These are phyloP conservation scores for Lucilia cuprina DNA, from an alignment of 1,140 invertebrate genomes.

Conservation along the genomic window DNA sequence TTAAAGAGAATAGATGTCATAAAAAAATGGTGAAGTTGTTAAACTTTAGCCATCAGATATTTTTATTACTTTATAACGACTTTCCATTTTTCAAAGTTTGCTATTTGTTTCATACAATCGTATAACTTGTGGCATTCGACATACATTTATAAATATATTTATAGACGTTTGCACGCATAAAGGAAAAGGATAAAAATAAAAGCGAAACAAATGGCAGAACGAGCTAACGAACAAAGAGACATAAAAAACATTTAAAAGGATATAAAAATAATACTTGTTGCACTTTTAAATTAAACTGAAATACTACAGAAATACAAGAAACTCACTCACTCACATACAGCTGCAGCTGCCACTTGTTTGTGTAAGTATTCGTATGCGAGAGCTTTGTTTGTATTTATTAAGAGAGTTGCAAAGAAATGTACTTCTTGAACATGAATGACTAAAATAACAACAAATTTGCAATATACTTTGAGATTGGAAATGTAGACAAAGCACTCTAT, in stretches of 20 bases:
- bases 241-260: background rate
- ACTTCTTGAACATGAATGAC: no score
- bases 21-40: background rate
- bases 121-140: background rate
- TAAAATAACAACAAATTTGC: no score
- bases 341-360: background rate
- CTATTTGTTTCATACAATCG: background rate
- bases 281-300: background rate
- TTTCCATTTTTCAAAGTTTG: background rate
- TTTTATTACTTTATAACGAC: background rate
- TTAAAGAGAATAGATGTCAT: background rate
- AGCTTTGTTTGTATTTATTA: background rate
- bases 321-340: background rate
- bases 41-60: constrained; percentile 6
- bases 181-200: background rate
- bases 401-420: background rate
- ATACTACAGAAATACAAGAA: background rate
- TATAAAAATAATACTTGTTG: background rate
- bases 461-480: background rate
- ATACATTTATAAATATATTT: no score
- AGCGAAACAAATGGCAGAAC: background rate
- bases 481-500: background rate
- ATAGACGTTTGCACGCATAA: background rate
- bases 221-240: background rate
- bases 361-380: background rate